Percentiles rank a stretch among this genome's conserved stretches.
These are phyloP conservation scores for Psettodes erumei DNA, from an alignment of 2,113 vertebrate species.

Conservation along the genomic window DNA sequence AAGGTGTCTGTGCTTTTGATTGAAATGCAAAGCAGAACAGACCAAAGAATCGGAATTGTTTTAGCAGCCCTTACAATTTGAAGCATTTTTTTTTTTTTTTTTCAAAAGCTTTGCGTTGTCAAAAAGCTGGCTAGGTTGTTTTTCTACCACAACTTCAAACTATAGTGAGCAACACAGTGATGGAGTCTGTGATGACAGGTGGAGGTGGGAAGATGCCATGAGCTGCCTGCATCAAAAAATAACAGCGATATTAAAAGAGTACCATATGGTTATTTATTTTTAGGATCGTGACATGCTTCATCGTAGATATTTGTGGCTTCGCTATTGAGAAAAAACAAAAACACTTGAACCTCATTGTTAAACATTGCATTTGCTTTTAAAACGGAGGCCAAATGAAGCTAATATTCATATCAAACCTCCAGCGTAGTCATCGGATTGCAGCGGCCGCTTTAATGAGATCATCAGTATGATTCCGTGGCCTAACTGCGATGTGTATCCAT, in stretches of 20 bases:
- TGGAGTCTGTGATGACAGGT: constrained; percentile 37
- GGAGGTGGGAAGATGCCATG: constrained; percentile 16
- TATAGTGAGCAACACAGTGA: constrained; percentile 27
- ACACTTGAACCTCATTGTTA: background rate
- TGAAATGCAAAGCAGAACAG: constrained; percentile 37
- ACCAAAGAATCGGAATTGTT: constrained; percentile 31
- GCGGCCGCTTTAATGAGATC: background rate
- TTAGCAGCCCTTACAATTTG: constrained; percentile 18
- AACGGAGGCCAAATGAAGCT: background rate
- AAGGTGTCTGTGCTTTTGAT: constrained; percentile 51
- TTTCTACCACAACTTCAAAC: constrained; percentile 23
- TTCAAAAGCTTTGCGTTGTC: constrained; percentile 43
- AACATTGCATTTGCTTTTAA: background rate
- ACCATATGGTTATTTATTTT: constrained; percentile 45
- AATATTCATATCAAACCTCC: constrained; percentile 18
- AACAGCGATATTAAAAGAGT: constrained; percentile 23
- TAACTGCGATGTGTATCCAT: background rate
- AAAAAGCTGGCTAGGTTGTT: constrained; percentile 30
- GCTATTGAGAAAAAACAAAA: constrained; percentile 1
- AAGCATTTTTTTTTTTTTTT: constrained; percentile 54
- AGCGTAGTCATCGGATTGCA: background rate
- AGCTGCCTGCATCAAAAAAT: constrained; percentile 45
- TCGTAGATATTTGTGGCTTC: constrained; percentile 15
- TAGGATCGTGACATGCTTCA: constrained; percentile 24
- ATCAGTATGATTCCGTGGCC: background rate